Evolutionary conservation across 2,797 vertebrate species (phyloP), one percentile per base, ranked within the genome.

Genomic region (Sebastes nivosus): DNA sequence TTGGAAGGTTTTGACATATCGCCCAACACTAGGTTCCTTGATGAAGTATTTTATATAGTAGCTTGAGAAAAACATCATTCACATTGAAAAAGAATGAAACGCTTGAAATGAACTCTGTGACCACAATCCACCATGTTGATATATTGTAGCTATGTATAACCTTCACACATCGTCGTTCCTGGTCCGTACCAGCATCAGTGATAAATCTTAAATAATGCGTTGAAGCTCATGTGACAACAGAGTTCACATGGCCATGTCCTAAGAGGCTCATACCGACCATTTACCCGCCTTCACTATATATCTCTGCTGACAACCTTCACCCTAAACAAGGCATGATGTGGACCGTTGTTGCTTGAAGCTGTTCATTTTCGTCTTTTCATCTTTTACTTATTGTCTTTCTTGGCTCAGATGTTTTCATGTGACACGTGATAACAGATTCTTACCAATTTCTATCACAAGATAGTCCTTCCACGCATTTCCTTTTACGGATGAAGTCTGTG

Each of bases 1-100:
- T 42, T 42, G 0, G 38, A 42, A 42, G 0, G 12, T 14, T 38
- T 38, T 14, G 36, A 14, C 36, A 38, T 14, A 38, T 38, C 5
- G 5, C 36, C 0, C 34, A 36, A 36, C 34, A 36, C 0, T 34
- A 34, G 0, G 34, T 36, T 0, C 34, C 36, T 38, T 38, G 36
- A n/a, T 52, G 46, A 52, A 52, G 46, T 52, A 52, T 9, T 52
- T 52, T 52, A n/a, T 20, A 20, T 52, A 52, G 46, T 20, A 52
- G 46, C 9, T n/a, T 52, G 46, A 52, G 20, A 52, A 52, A 42
- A 52, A 52, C 20, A 52, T 57, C 3, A 57, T 57, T 57, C 13
- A 13, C 55, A 25, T 14, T 57, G 24, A 57, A 57, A 16, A 42
- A 42, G 14, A 42, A 42, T 16, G 38, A 42, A 42, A 16, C 3